Evolutionary conservation across 2,888 invertebrate species (phyloP), one percentile per base, ranked within the genome.

Genomic region (Ariolimax columbianus): DNA sequence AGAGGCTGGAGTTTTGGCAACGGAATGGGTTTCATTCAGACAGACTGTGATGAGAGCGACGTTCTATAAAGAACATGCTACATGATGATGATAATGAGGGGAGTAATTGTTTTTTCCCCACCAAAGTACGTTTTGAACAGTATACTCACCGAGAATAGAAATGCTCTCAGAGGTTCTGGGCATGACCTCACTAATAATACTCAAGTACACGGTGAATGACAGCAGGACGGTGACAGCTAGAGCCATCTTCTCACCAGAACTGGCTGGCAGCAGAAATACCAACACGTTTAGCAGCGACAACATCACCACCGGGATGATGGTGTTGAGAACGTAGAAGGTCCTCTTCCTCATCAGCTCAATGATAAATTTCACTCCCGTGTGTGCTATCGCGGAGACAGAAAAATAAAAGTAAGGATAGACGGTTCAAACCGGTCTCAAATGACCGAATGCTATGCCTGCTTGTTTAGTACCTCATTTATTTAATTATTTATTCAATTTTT

Each of bases 171-270:
- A 90, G 2, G 90, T 90, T 72, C 89, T 90, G 14, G 90, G 90
- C 90, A 90, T 90, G 77, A 90, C 89, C 72, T 90, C 90, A 77
- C 89, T 90, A 66, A 90, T 89, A 70, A 90, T 89, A 86, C 89
- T 89, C 83, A 90, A 88, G 84, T 90, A 90, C 43, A 90, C 90
- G 4, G 90, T 90, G 85, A 90, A 90, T 14, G 90, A 90, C 55
- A 90, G 86, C n/a, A 90, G 87, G 11, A 90, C 90, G 0, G 90
- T 90, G 6, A 90, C 90, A 4, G 90, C 90, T 73, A 90, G 86
- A 36, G 90, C 89, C 89, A 90, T 90, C 86, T 90, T 90, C 88
- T 90, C 90, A 3, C 90, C 90, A 14, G 89, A 89, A 70, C 88
- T 89, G 9, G 89, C 89, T 14, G 90, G 90, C 77, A 90, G 86